Base-by-base conservation (phyloP, 35 echinoderm and acorn worm genomes). In the Ophioderma brevispina region DNA sequence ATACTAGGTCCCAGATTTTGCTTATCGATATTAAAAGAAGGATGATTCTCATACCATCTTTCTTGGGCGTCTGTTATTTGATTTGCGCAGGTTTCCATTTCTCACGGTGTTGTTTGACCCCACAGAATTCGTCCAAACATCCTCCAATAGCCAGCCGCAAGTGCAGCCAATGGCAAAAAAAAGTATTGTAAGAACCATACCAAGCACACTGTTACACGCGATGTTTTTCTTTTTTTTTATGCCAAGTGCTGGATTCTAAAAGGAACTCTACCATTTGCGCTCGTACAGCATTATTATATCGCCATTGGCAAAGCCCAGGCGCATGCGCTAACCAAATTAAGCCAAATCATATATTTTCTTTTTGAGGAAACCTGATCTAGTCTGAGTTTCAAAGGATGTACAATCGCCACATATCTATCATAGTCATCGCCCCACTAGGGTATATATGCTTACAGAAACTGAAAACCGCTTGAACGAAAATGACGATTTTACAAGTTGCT, bases 371-470 rank as follows among this genome's bases (percentile, higher is more conserved):
- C 90, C 91, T 91, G 95, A 95, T 0, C 91, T 82, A 34, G 91
- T 91, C n/a, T 70, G 2, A 70, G 10, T 83, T 81, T 80, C 38
- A 99, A 85, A 31, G 97, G 97, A 81, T 99, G 84, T 28, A 95
- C 90, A 77, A 99, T 99, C 8, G 97, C 97, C 13, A 99, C 85
- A 55, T 95, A 99, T 21, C 97, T 82, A 70, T 99, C 40, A 99
- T 43, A 25, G 94, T 88, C 18, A 99, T 95, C 31, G 97, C 94
- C 11, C 94, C 11, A 99, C 97, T 38, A 99, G 82, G 1, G 97
- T 99, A 81, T 94, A 99, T 11, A 99, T 99, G 64, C 97, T 99
- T 13, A 99, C 93, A 38, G 97, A 99, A 3, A 99, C 92, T 0
- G 97, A 95, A 6, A n/a, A 99, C 91, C 33, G 81, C 95, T 81